Evolutionary conservation across 1,140 invertebrate species (phyloP), one percentile per base, ranked within the genome.

Genomic region (Sycophila sp.): DNA sequence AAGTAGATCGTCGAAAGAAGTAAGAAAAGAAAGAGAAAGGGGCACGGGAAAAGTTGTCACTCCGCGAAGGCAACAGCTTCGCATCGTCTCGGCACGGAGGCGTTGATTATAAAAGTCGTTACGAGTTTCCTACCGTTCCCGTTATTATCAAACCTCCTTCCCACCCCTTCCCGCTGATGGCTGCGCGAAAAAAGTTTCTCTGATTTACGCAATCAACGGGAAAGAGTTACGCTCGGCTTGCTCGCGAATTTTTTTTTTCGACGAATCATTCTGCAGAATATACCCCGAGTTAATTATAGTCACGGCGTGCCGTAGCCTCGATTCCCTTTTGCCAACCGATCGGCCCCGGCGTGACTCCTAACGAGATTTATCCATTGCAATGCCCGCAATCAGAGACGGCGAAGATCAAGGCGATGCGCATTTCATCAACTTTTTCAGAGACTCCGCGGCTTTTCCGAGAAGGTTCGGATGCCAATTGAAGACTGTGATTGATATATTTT

Each of bases 21-120:
- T n/a, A n/a, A n/a, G n/a, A n/a, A n/a, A n/a, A n/a, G n/a, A n/a
- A n/a, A n/a, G n/a, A n/a, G n/a, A n/a, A n/a, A n/a, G n/a, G n/a
- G n/a, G n/a, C n/a, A n/a, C n/a, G n/a, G n/a, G n/a, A n/a, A n/a
- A n/a, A n/a, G n/a, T n/a, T n/a, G n/a, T n/a, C n/a, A n/a, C n/a
- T n/a, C n/a, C n/a, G n/a, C n/a, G n/a, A 59, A 59, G 28, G 38
- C 13, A 40, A 40, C 56, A 59, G 30, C n/a, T 36, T 51, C 10
- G 17, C 19, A 19, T 19, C 22, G 8, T n/a, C n/a, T n/a, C n/a
- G n/a, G n/a, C n/a, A n/a, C 1, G 34, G n/a, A 17, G 36, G 55
- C 49, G 55, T 36, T 65, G 49, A 65, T 65, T 65, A 40, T 65
- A 66, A 66, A 66, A 66, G 36, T 66, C 64, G 51, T 66, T 56